These are phyloP conservation scores for Papilio dardanus DNA, from an alignment of 1,140 invertebrate genomes.

Conservation along the genomic window DNA sequence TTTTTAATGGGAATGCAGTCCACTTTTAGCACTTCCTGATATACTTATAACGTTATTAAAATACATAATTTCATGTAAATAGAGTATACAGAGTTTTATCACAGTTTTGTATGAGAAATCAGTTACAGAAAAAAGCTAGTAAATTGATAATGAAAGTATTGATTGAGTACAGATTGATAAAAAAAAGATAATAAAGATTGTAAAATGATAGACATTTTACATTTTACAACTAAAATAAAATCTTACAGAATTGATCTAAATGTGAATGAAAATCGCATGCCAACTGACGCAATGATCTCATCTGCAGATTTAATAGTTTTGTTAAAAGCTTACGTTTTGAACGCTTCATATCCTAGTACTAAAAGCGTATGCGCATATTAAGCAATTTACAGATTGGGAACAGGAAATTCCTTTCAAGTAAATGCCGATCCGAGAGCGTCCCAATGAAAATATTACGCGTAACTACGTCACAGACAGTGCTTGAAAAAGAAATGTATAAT, in stretches of 20 bases:
- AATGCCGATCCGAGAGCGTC: conserved; percentile 63
- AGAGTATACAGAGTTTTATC: background rate
- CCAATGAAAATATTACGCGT: conserved; percentile 67
- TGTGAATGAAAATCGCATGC: background rate
- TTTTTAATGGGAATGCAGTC: conserved; percentile 31
- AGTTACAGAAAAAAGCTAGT: too few species aligned
- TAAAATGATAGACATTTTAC: background rate
- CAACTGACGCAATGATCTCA: conserved; percentile 21
- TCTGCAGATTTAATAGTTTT: conserved; percentile 6
- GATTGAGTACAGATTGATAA: too few species aligned
- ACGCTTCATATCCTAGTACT: conserved; percentile 26
- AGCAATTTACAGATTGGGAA: conserved; percentile 63
- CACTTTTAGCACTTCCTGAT: conserved; percentile 1
- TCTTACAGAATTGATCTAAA: background rate
- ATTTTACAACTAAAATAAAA: background rate
- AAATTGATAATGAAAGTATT: too few species aligned
- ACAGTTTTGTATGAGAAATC: background rate
- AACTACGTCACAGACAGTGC: conserved; percentile 53
- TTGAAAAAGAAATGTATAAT: conserved; percentile 44
- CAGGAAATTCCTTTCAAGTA: conserved; percentile 76
- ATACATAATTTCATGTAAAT: background rate
- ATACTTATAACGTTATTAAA: background rate
- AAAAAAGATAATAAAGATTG: background rate
- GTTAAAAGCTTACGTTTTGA: conserved; percentile 19
- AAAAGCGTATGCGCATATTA: conserved; percentile 51